Evolutionary conservation across 2,113 vertebrate genomes (phyloP), one percentile per base, ranked within the genome.

Genomic region (Indicator maculatus): DNA sequence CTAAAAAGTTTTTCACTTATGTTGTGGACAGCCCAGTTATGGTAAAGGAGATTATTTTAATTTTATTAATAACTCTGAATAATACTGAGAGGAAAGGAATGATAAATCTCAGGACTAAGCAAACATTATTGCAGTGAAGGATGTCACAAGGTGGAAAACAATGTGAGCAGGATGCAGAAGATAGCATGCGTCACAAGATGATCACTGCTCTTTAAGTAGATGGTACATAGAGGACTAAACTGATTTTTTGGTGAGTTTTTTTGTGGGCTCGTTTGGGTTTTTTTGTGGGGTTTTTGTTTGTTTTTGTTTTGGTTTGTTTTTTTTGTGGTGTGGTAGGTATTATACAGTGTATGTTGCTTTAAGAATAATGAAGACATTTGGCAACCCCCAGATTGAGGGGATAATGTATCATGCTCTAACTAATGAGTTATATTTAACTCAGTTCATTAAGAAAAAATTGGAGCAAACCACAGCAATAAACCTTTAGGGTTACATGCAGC

Each of bases 351-450:
- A 31, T 47, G 38, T 70, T 93, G 38, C 83, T 87, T 87, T 94
- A 70, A 85, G 79, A 95, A 67, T 93, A 69, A 90, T 80, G 33
- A 94, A 66, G 88, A 82, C n/a, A 60, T 75, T 82, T 89, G 9
- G 80, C 72, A 93, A 80, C 13, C 28, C 71, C 36, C 31, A 93
- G 94, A 90, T 93, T 73, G 93, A 73, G 20, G 45, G 45, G 50
- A 88, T 93, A 91, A 86, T 36, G 12, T n/a, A 67, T 76, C 2
- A 2, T 72, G 44, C 61, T 60, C 6, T 96, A 96, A 95, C 67
- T 74, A 95, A 39, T 10, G 70, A 89, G 60, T 86, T 96, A 94
- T 96, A 96, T 96, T 96, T 93, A 89, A 85, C 79, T 91, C 38
- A 15, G 64, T 86, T 93, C 93, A 94, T 95, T 88, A 88, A 93